Base-by-base conservation (phyloP, 2,113 vertebrate genomes). In the Choloepus hoffmanni region DNA sequence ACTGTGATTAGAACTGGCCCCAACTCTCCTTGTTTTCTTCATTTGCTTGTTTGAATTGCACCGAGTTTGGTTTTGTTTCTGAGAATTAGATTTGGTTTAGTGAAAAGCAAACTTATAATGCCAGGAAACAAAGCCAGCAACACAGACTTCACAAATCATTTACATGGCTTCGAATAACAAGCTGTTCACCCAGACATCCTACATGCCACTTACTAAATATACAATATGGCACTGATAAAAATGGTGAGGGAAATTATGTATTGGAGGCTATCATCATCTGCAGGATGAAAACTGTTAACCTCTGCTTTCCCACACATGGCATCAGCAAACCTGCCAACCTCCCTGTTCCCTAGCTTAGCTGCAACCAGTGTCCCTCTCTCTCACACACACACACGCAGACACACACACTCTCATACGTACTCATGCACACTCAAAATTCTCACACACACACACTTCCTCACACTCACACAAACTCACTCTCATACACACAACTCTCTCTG, bases 301-400 rank as follows among this genome's bases (percentile, higher is more conserved):
- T 67, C 68, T n/a, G 15, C 68, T 68, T n/a, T 58, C 50, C 11
- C 8, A 36, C 58, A 67, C n/a, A 24, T 7, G 43, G 45, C 14
- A 14, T 26, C 0, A 5, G 26, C 13, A 0, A 26, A 26, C 15
- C 8, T 21, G 92, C 15, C 11, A 7, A 21, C 73, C 45, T 9
- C 3, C 0, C 50, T 26, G 68, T 3, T 10, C 16, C 55, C 76
- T 6, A 5, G 45, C 48, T 30, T 23, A 3, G 14, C 0, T 2
- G 0, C 1, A 3, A 10, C 55, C 0, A 0, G 7, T 43, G 43
- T 45, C 83, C 19, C 8, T 33, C 13, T 45, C 72, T 73, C 43
- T 6, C 21, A 3, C 43, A 45, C 43, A 45, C 43, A 45, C 43
- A 45, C 43, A 45, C 43, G 7, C 43, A 45, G 43, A 45, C 50